phyloP scores from a whole-genome alignment of 2,797 vertebrate genomes.

The Lepilemur septentrionalis region DNA sequence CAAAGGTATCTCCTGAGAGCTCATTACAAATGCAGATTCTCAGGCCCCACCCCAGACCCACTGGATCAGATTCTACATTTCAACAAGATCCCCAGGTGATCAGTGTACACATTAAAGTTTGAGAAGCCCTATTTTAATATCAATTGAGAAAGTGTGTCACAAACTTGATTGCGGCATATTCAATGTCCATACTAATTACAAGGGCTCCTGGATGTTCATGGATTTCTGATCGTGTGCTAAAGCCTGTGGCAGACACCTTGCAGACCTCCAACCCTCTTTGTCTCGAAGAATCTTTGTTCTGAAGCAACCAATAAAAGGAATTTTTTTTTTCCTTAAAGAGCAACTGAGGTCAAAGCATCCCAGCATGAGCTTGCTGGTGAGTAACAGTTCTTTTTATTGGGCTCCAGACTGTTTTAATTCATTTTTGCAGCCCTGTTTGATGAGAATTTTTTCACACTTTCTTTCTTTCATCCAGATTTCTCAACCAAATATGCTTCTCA shows the following conservation, averaged over 20 bases:
- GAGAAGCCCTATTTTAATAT: not conserved
- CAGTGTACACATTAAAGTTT: not conserved
- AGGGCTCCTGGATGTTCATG: not conserved
- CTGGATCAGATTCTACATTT: not conserved
- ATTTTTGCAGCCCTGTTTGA: not conserved
- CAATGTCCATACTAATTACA: not conserved
- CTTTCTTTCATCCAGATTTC: conserved; percentile 17
- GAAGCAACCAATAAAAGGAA: not conserved
- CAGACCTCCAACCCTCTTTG: not conserved
- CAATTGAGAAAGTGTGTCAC: not conserved
- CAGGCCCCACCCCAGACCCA: fast-evolving
- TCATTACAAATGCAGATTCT: not conserved
- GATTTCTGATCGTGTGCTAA: not conserved
- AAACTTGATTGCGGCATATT: not conserved
- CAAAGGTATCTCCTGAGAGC: not conserved
- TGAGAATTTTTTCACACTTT: not conserved
- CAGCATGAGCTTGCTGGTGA: not conserved
- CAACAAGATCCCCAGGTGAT: not conserved
- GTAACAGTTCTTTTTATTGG: not conserved
- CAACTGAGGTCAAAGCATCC: not conserved
- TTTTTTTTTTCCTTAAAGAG: not conserved
- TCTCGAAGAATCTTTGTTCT: not conserved
- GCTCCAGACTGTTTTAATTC: conserved; percentile 11
- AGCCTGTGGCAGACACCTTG: not conserved
- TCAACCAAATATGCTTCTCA: conserved; percentile 29